These are phyloP conservation scores for Myopa tessellatipennis DNA, from an alignment of 2,888 invertebrate genomes.

Conservation along the genomic window DNA sequence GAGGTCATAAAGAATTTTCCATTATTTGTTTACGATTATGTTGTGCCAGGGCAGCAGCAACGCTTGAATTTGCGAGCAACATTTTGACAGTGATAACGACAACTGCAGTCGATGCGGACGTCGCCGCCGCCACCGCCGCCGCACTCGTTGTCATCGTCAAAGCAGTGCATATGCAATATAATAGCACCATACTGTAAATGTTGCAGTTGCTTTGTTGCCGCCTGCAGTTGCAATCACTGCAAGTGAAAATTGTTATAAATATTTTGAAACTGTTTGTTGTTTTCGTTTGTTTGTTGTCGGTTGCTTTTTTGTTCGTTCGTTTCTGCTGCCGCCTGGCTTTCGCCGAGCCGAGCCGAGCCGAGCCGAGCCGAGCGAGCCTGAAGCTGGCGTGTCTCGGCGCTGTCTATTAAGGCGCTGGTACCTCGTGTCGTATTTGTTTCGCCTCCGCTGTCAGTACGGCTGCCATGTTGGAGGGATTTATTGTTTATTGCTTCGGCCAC, in stretches of 20 bases:
- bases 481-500: conserved; percentile 66
- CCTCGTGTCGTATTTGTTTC: conserved; percentile 25
- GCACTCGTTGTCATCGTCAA: neutral
- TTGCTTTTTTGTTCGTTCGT: neutral
- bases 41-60: conserved; percentile 53
- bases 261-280: conserved; percentile 34
- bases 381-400: conserved; percentile 20
- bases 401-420: conserved; percentile 20
- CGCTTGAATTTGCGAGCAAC: conserved; percentile 28
- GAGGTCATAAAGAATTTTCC: conserved; percentile 42
- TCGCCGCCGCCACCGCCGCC: neutral
- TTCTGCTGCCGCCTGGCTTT: conserved; percentile 10
- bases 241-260: conserved; percentile 63
- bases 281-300: neutral
- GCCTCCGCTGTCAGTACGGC: conserved; percentile 39
- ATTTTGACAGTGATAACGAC: conserved; percentile 45
- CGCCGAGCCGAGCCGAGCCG: conserved; percentile 37
- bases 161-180: neutral
- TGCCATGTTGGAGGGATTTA: conserved; percentile 59
- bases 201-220: conserved; percentile 28
- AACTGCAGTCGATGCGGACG: conserved; percentile 6
- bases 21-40: conserved; percentile 62
- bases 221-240: conserved; percentile 51
- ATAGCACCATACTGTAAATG: neutral
- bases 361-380: conserved; percentile 47